Conservation (phyloP, 2,797 vertebrate genomes). For the Lates japonicus region DNA sequence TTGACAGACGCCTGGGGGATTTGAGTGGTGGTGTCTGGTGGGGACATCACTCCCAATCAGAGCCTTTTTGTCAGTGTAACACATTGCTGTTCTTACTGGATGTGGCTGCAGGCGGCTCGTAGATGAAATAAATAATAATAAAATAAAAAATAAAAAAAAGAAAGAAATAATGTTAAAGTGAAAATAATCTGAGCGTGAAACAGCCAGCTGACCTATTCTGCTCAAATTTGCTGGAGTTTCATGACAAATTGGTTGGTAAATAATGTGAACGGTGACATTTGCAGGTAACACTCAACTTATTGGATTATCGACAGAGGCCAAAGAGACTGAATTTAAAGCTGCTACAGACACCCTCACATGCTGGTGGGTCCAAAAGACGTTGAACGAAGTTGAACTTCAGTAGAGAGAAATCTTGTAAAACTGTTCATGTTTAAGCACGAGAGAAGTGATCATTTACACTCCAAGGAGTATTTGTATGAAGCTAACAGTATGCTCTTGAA, state of each 20-base stretch:
- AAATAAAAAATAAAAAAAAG: not conserved
- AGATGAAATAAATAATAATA: too few relatives aligned
- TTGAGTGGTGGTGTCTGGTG: constrained; percentile 62
- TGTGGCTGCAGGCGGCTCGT: constrained; percentile 14
- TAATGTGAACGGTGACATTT: constrained; percentile 14
- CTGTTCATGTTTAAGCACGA: not conserved
- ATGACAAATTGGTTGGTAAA: constrained; percentile 29
- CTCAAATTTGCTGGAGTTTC: constrained; percentile 6
- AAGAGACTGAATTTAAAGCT: constrained; percentile 17
- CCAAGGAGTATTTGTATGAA: too few relatives aligned
- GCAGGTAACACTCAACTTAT: not conserved
- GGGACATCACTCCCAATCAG: constrained; percentile 76
- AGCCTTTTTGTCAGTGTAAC: constrained; percentile 60
- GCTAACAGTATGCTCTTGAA: too few relatives aligned
- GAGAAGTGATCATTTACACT: too few relatives aligned
- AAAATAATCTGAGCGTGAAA: constrained; percentile 2
- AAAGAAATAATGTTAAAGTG: not conserved
- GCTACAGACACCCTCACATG: not conserved
- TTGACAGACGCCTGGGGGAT: constrained; percentile 52
- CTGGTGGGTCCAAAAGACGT: not conserved
- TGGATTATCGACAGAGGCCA: constrained; percentile 2
- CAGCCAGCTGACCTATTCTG: not conserved
- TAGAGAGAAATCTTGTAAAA: not conserved
- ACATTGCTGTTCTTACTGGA: constrained; percentile 33
- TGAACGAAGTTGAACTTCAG: not conserved